Evolutionary conservation across 2,797 vertebrate genomes (phyloP).

Genomic region (Harpagifer antarcticus): DNA sequence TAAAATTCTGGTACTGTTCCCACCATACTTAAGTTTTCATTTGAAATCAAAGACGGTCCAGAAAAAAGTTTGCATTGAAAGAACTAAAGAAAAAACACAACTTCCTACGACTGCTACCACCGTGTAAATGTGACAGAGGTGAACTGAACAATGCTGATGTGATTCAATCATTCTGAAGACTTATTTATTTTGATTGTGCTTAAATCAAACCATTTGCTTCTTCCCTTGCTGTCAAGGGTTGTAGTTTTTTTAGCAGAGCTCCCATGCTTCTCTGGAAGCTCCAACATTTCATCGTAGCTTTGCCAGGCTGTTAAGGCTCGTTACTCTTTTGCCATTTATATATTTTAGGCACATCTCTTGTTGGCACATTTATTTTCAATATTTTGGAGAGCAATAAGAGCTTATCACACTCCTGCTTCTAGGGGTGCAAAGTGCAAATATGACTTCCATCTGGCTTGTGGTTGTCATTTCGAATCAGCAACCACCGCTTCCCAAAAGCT

Average conservation of each 20-base stretch:
- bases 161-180: background rate
- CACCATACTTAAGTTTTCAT: constrained; percentile 13
- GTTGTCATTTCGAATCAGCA: constrained; percentile 14
- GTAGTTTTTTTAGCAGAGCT: background rate
- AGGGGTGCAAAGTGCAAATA: constrained; percentile 4
- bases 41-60: constrained; percentile 4
- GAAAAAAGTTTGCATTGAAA: constrained; percentile 14
- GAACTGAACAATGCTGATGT: constrained; percentile 16
- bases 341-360: constrained; percentile 18
- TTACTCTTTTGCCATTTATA: constrained; percentile 39
- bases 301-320: constrained; percentile 9
- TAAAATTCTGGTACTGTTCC: constrained; percentile 5
- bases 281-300: constrained; percentile 20
- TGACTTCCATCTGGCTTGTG: constrained; percentile 21
- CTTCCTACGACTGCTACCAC: background rate
- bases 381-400: constrained; percentile 34
- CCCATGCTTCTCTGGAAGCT: constrained; percentile 1
- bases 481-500: constrained; percentile 13
- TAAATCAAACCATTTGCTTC: constrained; percentile 18
- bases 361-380: constrained; percentile 34
- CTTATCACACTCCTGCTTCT: constrained; percentile 29
- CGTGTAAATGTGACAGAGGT: constrained; percentile 1
- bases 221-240: background rate
- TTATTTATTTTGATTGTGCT: constrained; percentile 39
- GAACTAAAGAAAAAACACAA: background rate